Percentiles rank a stretch among this genome's conserved stretches.
These are phyloP conservation scores for Ascaphus truei DNA, from an alignment of 2,113 vertebrate species.

Conservation along the genomic window DNA sequence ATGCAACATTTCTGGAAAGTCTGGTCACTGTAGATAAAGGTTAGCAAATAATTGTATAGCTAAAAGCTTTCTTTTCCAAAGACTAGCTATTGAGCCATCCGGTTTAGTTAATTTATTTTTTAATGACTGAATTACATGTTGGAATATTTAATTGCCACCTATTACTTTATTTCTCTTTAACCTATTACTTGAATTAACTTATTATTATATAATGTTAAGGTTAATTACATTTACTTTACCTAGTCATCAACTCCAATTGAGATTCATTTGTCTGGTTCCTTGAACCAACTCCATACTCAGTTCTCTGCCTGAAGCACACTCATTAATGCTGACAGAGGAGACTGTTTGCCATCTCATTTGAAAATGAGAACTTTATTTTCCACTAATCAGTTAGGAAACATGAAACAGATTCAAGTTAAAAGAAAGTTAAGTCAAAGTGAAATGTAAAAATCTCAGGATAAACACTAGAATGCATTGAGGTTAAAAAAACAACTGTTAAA, in stretches of 20 bases:
- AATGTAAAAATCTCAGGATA: too few species aligned
- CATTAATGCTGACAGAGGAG: constrained; percentile 27
- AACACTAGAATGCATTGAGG: too few species aligned
- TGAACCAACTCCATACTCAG: constrained; percentile 18
- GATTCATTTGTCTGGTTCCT: constrained; percentile 24
- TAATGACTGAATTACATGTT: constrained; percentile 5
- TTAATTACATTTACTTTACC: constrained; percentile 20
- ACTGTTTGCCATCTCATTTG: constrained; percentile 4
- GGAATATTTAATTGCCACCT: background rate
- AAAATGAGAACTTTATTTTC: background rate
- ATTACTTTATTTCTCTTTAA: constrained; percentile 10
- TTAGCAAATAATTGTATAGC: background rate
- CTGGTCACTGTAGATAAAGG: background rate
- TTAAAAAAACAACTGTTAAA: too few species aligned
- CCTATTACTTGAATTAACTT: background rate
- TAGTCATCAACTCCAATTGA: constrained; percentile 23
- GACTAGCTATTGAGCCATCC: background rate
- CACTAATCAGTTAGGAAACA: constrained; percentile 13
- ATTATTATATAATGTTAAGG: constrained; percentile 5
- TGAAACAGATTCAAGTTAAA: background rate
- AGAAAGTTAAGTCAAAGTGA: background rate
- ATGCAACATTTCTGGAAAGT: too few species aligned
- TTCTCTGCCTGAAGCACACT: constrained; percentile 19
- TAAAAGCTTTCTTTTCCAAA: too few species aligned
- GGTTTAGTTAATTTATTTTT: constrained; percentile 7